Percentiles rank a stretch among this genome's conserved stretches.
Conservation (phyloP, 1,140 invertebrate genomes). For the Ruditapes philippinarum region DNA sequence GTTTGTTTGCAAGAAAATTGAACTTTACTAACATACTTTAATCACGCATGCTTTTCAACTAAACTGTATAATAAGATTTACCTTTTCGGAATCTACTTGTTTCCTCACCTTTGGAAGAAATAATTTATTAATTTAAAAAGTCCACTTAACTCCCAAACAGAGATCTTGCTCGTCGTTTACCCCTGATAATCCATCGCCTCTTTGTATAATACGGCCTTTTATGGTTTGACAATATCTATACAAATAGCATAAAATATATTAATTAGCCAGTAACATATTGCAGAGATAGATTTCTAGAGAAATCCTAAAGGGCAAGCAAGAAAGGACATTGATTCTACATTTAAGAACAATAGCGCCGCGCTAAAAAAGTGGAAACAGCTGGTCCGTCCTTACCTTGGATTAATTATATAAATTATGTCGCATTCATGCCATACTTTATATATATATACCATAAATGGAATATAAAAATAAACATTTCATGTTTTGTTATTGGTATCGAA, state of each 20-base stretch:
- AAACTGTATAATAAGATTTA: no score
- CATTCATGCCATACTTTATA: no score
- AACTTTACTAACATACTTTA: no score
- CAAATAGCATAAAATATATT: constrained; percentile 15
- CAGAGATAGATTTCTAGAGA: neutral
- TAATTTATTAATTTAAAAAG: no score
- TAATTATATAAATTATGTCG: neutral
- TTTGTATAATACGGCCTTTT: constrained; percentile 11
- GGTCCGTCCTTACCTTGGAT: neutral
- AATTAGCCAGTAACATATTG: neutral
- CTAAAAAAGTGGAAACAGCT: neutral
- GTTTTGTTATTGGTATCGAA: no score
- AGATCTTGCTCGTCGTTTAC: neutral
- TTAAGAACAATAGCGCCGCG: neutral
- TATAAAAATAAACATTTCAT: no score
- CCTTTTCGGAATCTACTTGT: no score
- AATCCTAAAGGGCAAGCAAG: neutral
- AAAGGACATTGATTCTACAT: neutral
- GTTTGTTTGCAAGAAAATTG: no score
- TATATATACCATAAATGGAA: no score
- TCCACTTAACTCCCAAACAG: no score
- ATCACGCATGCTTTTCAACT: no score
- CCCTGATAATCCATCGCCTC: neutral
- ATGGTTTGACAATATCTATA: constrained; percentile 15
- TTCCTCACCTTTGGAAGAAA: no score